phyloP scores from a whole-genome alignment of 2,888 invertebrate genomes.

The Marasmarcha lunaedactyla region DNA sequence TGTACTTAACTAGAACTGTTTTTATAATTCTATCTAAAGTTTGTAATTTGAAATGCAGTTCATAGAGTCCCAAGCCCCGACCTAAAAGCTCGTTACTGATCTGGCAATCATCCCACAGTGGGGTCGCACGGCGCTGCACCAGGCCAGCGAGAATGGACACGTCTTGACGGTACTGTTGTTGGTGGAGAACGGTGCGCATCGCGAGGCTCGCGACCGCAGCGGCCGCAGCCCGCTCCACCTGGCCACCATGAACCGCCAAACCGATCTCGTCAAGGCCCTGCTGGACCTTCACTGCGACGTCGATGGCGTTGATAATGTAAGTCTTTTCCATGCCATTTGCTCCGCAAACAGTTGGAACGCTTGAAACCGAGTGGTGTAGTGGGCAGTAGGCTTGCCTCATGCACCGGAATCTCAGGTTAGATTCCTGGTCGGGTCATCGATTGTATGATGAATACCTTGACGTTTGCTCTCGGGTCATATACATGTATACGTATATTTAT shows the following conservation, averaged over 20 bases:
- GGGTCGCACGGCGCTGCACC: conserved; percentile 75
- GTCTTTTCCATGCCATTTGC: conserved; percentile 24
- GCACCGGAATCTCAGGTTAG: too few species aligned
- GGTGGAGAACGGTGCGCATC: conserved; percentile 71
- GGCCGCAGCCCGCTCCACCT: conserved; percentile 82
- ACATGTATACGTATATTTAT: too few species aligned
- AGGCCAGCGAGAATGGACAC: conserved; percentile 78
- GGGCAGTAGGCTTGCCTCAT: too few species aligned
- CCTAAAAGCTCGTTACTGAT: too few species aligned
- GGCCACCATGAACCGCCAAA: conserved; percentile 81
- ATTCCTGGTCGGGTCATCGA: too few species aligned
- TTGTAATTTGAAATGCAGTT: too few species aligned
- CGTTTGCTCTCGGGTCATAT: too few species aligned
- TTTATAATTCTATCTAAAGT: too few species aligned
- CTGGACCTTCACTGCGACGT: conserved; percentile 76
- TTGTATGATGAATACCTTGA: too few species aligned
- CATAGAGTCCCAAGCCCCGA: too few species aligned
- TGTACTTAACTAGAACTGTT: too few species aligned
- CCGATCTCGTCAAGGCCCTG: conserved; percentile 77
- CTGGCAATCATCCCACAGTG: conserved; percentile 29
- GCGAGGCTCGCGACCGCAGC: conserved; percentile 77
- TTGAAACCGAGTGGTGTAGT: not conserved
- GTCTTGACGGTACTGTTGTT: conserved; percentile 70
- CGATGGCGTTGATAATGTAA: conserved; percentile 58
- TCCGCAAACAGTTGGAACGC: not conserved